Evolutionary conservation across 2,888 invertebrate species (phyloP), one percentile per base, ranked within the genome.

Genomic region (Conistra vaccinii): DNA sequence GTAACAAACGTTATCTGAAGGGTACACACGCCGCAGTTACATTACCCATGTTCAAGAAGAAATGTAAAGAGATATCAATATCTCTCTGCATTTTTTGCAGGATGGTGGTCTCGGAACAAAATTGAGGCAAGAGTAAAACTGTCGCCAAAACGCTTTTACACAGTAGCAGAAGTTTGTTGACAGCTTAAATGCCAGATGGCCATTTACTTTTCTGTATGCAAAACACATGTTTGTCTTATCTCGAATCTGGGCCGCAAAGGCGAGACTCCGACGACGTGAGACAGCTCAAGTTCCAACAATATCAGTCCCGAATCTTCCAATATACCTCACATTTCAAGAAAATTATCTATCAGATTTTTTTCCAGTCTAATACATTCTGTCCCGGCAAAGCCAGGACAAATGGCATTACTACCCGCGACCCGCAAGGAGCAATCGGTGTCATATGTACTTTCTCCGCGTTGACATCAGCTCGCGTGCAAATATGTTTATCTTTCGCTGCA

Each of bases 381-480:
- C 70, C 63, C 29, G 4, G 26, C n/a, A 2, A 58, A 12, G 3
- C 17, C 20, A 76, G 76, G 70, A 69, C 23, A 6, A 20, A 48
- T 70, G 80, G 83, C 29, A 7, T 10, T 12, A 12, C 26, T 75
- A 69, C 29, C 67, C 65, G 55, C 81, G 79, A 78, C 73, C 83
- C 57, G 79, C 69, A 85, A 89, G 81, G 82, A 87, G 79, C 76
- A 70, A 71, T 80, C 78, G 74, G 82, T 85, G 88, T 85, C 86
- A 83, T 83, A 89, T 86, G 87, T 85, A 89, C 92, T 93, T 92
- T 92, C 92, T 86, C 90, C 77, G 39, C 35, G 66, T 84, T 86
- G 87, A 84, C 89, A 89, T 86, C 85, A 81, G 71, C 80, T 89
- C 83, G 89, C 88, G 88, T 88, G 89, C 88, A 88, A 90, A 91